phyloP scores from a whole-genome alignment of 2,888 invertebrate species.

The Drosophila maculinotata region DNA sequence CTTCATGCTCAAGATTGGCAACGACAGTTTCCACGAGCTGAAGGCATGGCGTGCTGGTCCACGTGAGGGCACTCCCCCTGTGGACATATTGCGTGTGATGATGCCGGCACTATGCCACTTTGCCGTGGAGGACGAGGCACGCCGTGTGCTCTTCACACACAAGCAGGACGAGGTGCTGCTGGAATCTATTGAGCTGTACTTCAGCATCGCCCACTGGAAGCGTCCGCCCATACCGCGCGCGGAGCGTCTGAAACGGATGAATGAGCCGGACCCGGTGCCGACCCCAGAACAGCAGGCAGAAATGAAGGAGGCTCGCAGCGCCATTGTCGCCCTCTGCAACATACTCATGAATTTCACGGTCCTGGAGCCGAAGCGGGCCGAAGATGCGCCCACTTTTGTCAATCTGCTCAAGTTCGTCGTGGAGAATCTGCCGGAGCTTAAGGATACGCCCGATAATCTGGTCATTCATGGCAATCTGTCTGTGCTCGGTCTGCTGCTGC shows the following conservation, averaged over 20 bases:
- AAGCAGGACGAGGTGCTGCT: slow-evolving; percentile 93
- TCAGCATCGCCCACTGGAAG: slow-evolving; percentile 94
- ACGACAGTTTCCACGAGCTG: slow-evolving; percentile 92
- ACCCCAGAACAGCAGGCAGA: slow-evolving; percentile 91
- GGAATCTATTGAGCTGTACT: slow-evolving; percentile 93
- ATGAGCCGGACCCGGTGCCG: slow-evolving; percentile 91
- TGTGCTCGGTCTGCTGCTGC: slow-evolving; percentile 91
- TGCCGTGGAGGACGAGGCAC: slow-evolving; percentile 94
- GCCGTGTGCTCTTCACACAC: slow-evolving; percentile 91
- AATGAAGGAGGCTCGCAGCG: slow-evolving; percentile 93
- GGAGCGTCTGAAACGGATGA: slow-evolving; percentile 90
- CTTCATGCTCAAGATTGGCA: slow-evolving; percentile 91
- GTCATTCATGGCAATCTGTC: slow-evolving; percentile 94
- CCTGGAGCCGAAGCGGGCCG: slow-evolving; percentile 93
- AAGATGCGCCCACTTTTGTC: slow-evolving; percentile 91
- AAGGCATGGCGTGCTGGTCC: slow-evolving; percentile 90
- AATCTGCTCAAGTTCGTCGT: slow-evolving; percentile 94
- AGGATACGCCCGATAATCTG: slow-evolving; percentile 92
- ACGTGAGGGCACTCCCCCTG: slow-evolving; percentile 86
- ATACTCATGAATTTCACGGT: slow-evolving; percentile 97
- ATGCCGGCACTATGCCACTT: slow-evolving; percentile 96
- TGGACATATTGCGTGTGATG: slow-evolving; percentile 92
- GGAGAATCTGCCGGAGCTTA: slow-evolving; percentile 93
- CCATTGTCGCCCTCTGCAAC: slow-evolving; percentile 95
- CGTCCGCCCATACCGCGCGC: slow-evolving; percentile 92